Conservation (phyloP, 2,113 vertebrate genomes). For the Aleadryas rufinucha region DNA sequence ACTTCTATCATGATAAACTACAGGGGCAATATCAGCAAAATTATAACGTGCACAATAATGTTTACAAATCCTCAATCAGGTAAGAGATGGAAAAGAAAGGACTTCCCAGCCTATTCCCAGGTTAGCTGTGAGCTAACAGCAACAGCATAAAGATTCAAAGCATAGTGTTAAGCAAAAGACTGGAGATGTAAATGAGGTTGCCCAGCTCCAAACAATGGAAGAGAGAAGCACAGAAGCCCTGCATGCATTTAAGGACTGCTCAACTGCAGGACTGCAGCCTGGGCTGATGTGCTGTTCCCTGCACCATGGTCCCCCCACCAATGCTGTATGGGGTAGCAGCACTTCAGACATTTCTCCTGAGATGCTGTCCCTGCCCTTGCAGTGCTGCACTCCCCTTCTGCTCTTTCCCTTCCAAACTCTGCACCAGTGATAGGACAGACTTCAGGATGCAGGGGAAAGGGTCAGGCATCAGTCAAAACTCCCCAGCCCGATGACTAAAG, state of each 20-base stretch:
- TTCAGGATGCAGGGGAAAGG: not conserved
- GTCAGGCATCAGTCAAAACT: not conserved
- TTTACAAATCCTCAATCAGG: not conserved
- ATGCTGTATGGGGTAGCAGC: rapidly evolving
- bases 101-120: not conserved
- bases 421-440: not conserved
- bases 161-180: not conserved
- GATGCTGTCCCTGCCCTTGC: not conserved
- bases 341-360: not conserved
- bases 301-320: rapidly evolving
- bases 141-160: not conserved
- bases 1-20: not conserved
- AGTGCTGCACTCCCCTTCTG: not conserved
- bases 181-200: not conserved
- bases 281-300: not conserved
- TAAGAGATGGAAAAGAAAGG: not conserved
- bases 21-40: not conserved
- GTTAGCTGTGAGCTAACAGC: not conserved
- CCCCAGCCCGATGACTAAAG: not conserved
- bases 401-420: not conserved
- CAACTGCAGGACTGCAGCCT: not conserved
- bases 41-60: not conserved
- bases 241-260: not conserved
- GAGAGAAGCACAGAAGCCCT: not conserved
- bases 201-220: not conserved